Percentiles rank a stretch among this genome's conserved stretches.
Evolutionary conservation across 2,113 vertebrate genomes (phyloP).

Genomic region (Onychostruthus taczanowskii): DNA sequence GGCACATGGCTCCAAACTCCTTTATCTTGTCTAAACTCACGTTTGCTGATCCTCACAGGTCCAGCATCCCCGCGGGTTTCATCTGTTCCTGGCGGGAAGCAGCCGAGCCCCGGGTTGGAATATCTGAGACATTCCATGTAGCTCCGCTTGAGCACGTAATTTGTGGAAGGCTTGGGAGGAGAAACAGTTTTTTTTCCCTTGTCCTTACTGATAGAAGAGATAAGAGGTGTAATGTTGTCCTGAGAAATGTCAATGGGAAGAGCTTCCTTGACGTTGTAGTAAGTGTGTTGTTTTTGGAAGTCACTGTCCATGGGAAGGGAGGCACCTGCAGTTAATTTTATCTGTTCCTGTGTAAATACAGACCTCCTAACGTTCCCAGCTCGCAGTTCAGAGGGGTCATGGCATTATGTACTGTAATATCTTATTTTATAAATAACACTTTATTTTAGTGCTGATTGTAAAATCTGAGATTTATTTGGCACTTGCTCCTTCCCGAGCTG

Average conservation of each 20-base stretch:
- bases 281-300: conserved; percentile 52
- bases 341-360: conserved; percentile 15
- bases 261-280: not conserved
- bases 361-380: conserved; percentile 13
- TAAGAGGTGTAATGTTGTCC: conserved; percentile 11
- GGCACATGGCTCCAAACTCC: not conserved
- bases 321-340: conserved; percentile 59
- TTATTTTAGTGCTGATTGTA: conserved; percentile 45
- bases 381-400: not conserved
- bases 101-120: not conserved
- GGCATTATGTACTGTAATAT: conserved; percentile 10
- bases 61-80: not conserved
- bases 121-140: not conserved
- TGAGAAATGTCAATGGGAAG: not conserved
- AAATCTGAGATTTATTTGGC: conserved; percentile 47
- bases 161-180: not conserved
- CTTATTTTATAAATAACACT: conserved; percentile 55
- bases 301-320: conserved; percentile 53
- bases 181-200: not conserved
- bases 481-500: not conserved
- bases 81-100: not conserved
- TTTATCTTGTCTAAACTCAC: not conserved
- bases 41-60: not conserved
- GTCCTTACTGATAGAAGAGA: not conserved
- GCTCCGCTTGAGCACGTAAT: not conserved